Evolutionary conservation across 2,888 invertebrate genomes (phyloP).

Genomic region (Ornithoptera priamus): DNA sequence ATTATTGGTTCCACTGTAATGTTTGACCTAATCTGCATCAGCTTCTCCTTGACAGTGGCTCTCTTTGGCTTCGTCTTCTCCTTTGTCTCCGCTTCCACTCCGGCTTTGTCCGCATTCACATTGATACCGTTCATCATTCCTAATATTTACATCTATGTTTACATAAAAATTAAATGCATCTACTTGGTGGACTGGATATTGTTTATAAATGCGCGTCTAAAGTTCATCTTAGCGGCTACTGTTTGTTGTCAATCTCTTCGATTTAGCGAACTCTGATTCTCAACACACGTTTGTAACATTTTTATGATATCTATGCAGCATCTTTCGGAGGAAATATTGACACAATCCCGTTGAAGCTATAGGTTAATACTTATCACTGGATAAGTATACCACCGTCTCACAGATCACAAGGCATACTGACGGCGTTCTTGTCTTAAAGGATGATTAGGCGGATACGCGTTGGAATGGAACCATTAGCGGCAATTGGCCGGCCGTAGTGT

Average conservation of each 20-base stretch:
- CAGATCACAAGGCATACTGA: conserved; percentile 57
- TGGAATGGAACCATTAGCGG: conserved; percentile 72
- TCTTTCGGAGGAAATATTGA: neutral
- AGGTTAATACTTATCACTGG: conserved; percentile 5
- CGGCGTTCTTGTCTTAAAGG: conserved; percentile 71
- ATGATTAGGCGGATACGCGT: conserved; percentile 74
- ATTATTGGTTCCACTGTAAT: conserved; percentile 86
- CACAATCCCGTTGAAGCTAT: conserved; percentile 23
- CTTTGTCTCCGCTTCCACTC: conserved; percentile 46
- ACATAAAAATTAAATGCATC: conserved; percentile 20
- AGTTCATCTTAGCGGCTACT: conserved; percentile 16
- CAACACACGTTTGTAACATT: conserved; percentile 12
- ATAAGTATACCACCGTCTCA: conserved; percentile 44
- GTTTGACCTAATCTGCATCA: conserved; percentile 77
- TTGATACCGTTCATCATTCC: conserved; percentile 70
- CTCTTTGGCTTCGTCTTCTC: conserved; percentile 59
- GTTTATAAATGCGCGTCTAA: conserved; percentile 1
- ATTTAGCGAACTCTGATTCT: neutral
- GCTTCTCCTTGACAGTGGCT: conserved; percentile 61
- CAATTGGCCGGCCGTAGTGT: conserved; percentile 70
- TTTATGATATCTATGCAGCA: neutral
- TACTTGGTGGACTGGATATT: conserved; percentile 6
- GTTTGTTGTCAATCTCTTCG: neutral
- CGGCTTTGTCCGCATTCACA: conserved; percentile 57
- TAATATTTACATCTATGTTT: conserved; percentile 34